Evolutionary conservation across 2,797 vertebrate species (phyloP).

Genomic region (Acanthornis magna): DNA sequence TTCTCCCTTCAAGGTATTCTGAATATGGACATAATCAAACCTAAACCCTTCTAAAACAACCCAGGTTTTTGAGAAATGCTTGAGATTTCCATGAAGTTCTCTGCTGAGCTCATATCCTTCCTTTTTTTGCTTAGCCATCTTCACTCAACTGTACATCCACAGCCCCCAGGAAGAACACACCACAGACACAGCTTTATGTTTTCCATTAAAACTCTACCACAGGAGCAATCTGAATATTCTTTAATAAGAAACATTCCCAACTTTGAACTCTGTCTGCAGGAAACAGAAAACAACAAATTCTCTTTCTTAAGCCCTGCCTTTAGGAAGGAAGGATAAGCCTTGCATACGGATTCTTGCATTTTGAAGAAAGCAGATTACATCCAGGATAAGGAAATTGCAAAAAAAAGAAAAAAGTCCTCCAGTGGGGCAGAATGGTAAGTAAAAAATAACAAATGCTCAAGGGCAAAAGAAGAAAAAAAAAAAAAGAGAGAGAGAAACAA

Average conservation of each 20-base stretch:
- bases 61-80: not conserved
- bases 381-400: constrained; percentile 49
- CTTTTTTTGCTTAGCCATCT: constrained; percentile 6
- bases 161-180: not conserved
- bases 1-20: not conserved
- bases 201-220: constrained; percentile 6
- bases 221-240: not conserved
- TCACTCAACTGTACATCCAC: not conserved
- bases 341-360: constrained; percentile 49
- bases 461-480: not conserved
- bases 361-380: constrained; percentile 53
- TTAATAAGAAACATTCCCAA: constrained; percentile 37
- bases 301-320: constrained; percentile 55
- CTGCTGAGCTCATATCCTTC: constrained; percentile 29
- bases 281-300: constrained; percentile 37
- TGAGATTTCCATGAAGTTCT: not conserved
- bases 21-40: not conserved
- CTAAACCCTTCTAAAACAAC: not conserved
- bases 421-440: not conserved
- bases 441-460: not conserved
- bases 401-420: not conserved
- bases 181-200: not conserved
- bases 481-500: no score
- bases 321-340: constrained; percentile 55
- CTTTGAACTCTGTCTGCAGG: not conserved